phyloP scores from a whole-genome alignment of 2,888 invertebrate genomes.

The Caenorhabditis angaria region DNA sequence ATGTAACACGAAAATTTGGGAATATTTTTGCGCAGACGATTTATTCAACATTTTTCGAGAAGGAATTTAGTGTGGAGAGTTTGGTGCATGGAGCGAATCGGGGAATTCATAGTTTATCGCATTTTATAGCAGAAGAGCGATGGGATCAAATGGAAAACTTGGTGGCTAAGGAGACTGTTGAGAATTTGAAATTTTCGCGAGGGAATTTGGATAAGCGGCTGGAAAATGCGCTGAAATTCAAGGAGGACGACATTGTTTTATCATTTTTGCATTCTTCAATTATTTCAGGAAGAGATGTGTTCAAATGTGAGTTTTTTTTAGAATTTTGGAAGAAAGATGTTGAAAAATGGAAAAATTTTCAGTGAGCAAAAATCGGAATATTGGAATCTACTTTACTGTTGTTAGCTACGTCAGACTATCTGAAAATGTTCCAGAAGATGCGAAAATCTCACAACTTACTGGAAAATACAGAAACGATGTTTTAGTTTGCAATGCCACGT shows the following conservation, averaged over 20 bases:
- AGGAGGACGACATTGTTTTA: constrained; percentile 43
- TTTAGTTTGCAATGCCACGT: constrained; percentile 49
- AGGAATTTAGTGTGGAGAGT: constrained; percentile 44
- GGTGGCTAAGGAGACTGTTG: constrained; percentile 28
- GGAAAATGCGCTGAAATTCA: constrained; percentile 26
- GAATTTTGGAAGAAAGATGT: not conserved
- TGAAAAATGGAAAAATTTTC: no score
- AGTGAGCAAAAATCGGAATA: constrained; percentile 45
- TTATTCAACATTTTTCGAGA: constrained; percentile 46
- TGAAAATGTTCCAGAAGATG: constrained; percentile 35
- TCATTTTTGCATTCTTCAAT: constrained; percentile 51
- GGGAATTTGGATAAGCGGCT: constrained; percentile 14
- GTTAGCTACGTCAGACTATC: constrained; percentile 45
- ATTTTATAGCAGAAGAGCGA: constrained; percentile 21
- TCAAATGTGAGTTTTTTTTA: constrained; percentile 41
- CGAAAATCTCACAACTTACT: constrained; percentile 25
- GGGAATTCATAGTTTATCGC: constrained; percentile 29
- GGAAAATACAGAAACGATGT: constrained; percentile 44
- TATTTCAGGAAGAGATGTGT: constrained; percentile 49
- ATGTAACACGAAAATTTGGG: constrained; percentile 37
- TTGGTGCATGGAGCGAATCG: constrained; percentile 50
- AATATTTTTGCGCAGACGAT: constrained; percentile 35
- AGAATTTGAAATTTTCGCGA: constrained; percentile 19
- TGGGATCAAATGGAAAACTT: constrained; percentile 41
- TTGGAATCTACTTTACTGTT: constrained; percentile 52